Percentiles rank a stretch among this genome's conserved stretches.
Evolutionary conservation across 2,888 invertebrate species (phyloP).

Genomic region (Nycteola revayana): DNA sequence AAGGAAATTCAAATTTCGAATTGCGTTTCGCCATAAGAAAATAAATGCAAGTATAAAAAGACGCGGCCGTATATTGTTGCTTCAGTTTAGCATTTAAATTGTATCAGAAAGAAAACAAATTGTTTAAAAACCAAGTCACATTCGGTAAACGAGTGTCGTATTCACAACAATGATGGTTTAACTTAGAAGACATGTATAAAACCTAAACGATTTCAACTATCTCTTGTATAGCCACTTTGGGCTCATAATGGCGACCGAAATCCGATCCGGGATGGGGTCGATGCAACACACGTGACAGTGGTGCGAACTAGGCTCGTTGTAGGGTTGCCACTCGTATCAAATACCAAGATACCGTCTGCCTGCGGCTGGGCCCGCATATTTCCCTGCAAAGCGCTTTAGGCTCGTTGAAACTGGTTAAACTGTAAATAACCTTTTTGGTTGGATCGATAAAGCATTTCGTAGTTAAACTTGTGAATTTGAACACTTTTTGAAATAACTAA

Average conservation of each 20-base stretch:
- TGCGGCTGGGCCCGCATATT: too few relatives aligned
- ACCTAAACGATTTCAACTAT: slow-evolving; percentile 37
- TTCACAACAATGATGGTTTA: slow-evolving; percentile 24
- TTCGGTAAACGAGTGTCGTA: slow-evolving; percentile 18
- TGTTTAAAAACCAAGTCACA: slow-evolving; percentile 23
- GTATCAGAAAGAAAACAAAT: slow-evolving; percentile 5
- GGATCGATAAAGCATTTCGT: too few relatives aligned
- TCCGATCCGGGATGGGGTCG: slow-evolving; percentile 36
- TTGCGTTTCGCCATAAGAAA: not conserved
- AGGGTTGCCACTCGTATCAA: slow-evolving; percentile 12
- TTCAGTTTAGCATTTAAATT: slow-evolving; percentile 22
- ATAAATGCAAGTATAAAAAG: not conserved
- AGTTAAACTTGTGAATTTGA: too few relatives aligned
- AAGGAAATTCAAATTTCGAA: not conserved
- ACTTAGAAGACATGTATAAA: slow-evolving; percentile 28
- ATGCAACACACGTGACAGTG: slow-evolving; percentile 38
- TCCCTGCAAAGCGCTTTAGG: too few relatives aligned
- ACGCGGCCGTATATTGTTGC: not conserved
- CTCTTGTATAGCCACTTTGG: slow-evolving; percentile 33
- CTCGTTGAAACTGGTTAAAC: too few relatives aligned
- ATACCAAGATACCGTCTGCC: too few relatives aligned
- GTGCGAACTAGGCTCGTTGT: slow-evolving; percentile 31
- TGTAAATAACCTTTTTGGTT: too few relatives aligned
- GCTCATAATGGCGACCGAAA: slow-evolving; percentile 39
- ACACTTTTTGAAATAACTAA: too few relatives aligned